Base-by-base conservation (phyloP, 2,888 invertebrate species). In the Eledone cirrhosa region DNA sequence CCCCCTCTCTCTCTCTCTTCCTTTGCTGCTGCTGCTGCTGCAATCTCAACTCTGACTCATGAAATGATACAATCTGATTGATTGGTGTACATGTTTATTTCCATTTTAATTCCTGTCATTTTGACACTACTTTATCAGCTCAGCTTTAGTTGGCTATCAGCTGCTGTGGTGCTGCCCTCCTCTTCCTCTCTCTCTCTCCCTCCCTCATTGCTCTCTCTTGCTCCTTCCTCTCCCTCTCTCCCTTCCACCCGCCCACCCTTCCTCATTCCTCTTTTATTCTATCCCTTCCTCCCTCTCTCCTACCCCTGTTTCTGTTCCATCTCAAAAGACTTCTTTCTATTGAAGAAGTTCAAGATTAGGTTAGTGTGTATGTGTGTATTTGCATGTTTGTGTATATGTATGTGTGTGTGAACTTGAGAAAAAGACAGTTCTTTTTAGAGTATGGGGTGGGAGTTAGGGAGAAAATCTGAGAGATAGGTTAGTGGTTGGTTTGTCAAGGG, bases 41-140 rank as follows among this genome's bases (percentile, higher is more conserved):
- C 27, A 19, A 16, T 19, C 22, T 11, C 29, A 29, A 14, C 67
- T 67, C 33, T 69, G 72, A 72, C 72, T 72, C 72, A 72, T 72
- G n/a, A 33, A 72, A 72, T n/a, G 72, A 72, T 72, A 72, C 72
- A 72, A 72, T 72, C 72, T 72, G 41, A 72, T 72, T 72, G 72
- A 72, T 72, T 72, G 72, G 33, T 41, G 33, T 72, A 41, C 72
- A 72, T 72, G 72, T 72, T 31, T 69, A 69, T 72, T 72, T 72
- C 41, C 69, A 72, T 72, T 72, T 72, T 72, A 72, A 72, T 72
- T 72, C 69, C 72, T 72, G 72, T 72, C 72, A 72, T 72, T 72
- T 72, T 72, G 72, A 72, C 72, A 41, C 69, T 31, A n/a, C 29
- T 67, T 67, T 33, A 72, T 33, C 72, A 41, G 14, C 8, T 29